Conservation (phyloP, 2,797 vertebrate species). For the Esox masquinongy region DNA sequence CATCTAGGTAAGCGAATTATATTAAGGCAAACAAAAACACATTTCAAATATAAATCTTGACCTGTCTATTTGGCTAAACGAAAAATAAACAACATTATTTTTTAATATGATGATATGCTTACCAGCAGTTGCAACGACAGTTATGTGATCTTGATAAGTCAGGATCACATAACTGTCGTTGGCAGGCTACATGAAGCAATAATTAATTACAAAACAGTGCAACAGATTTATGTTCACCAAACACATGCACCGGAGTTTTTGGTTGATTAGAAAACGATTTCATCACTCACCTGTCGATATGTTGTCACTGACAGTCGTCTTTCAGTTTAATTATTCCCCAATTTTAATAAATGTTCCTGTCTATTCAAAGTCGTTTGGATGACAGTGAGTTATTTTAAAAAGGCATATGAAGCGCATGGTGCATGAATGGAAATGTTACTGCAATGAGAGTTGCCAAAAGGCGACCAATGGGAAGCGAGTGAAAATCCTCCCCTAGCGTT, state of each 20-base stretch:
- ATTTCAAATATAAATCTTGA: slow-evolving; percentile 4
- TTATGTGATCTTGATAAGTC: background rate
- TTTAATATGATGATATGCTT: background rate
- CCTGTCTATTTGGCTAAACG: background rate
- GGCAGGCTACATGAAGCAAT: background rate
- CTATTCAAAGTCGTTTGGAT: slow-evolving; percentile 62
- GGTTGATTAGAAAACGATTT: background rate
- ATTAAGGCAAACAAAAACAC: slow-evolving; percentile 21
- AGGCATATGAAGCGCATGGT: slow-evolving; percentile 63
- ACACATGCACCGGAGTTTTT: slow-evolving; percentile 1
- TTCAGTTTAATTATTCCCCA: slow-evolving; percentile 48
- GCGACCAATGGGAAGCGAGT: slow-evolving; percentile 78
- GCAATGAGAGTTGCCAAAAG: slow-evolving; percentile 45
- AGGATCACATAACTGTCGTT: too few species aligned
- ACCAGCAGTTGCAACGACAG: background rate
- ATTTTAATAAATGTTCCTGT: slow-evolving; percentile 69
- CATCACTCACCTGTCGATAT: slow-evolving; percentile 75
- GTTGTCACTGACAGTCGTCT: slow-evolving; percentile 25
- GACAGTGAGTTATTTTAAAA: slow-evolving; percentile 73
- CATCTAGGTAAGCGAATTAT: background rate
- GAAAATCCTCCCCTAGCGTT: slow-evolving; percentile 70
- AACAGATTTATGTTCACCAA: slow-evolving; percentile 12
- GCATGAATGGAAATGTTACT: slow-evolving; percentile 74
- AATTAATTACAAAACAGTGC: slow-evolving; percentile 24
- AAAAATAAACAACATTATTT: background rate